Evolutionary conservation across 2,888 invertebrate genomes (phyloP).

Genomic region (Drosophila fulvimacula): DNA sequence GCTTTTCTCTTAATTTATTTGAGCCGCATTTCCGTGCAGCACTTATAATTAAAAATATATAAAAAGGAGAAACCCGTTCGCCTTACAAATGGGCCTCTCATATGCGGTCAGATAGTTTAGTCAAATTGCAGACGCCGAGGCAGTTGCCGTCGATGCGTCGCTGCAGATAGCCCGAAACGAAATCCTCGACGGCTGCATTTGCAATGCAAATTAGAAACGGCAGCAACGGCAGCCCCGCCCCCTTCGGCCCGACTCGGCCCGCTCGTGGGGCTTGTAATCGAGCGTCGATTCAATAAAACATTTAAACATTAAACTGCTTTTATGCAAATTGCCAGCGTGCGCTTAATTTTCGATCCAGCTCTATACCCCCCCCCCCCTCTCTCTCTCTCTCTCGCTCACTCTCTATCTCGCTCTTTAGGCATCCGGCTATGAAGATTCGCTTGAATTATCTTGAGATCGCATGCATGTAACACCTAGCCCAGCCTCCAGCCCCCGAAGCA

Average conservation of each 20-base stretch:
- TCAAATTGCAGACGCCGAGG: conserved; percentile 57
- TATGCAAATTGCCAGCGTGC: conserved; percentile 81
- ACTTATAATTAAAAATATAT: conserved; percentile 65
- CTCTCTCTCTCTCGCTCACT: neutral
- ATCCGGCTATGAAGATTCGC: conserved; percentile 55
- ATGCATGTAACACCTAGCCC: conserved; percentile 74
- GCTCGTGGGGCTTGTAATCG: conserved; percentile 58
- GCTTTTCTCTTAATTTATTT: conserved; percentile 33
- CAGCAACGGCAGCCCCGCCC: conserved; percentile 34
- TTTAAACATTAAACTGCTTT: conserved; percentile 83
- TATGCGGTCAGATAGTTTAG: conserved; percentile 73
- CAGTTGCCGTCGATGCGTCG: conserved; percentile 19
- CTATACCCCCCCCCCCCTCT: too few species aligned
- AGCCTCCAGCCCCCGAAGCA: conserved; percentile 22
- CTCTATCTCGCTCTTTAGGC: conserved; percentile 8
- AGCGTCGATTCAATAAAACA: conserved; percentile 80
- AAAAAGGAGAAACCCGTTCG: conserved; percentile 62
- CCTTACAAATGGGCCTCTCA: conserved; percentile 63
- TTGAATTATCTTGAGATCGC: conserved; percentile 74
- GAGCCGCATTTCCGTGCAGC: conserved; percentile 8
- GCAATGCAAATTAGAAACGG: conserved; percentile 77
- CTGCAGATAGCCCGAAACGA: conserved; percentile 20
- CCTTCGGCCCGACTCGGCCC: neutral
- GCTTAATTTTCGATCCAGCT: conserved; percentile 68
- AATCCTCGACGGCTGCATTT: conserved; percentile 51